These are phyloP conservation scores for Venturia canescens DNA, from an alignment of 1,140 invertebrate species.

Conservation along the genomic window DNA sequence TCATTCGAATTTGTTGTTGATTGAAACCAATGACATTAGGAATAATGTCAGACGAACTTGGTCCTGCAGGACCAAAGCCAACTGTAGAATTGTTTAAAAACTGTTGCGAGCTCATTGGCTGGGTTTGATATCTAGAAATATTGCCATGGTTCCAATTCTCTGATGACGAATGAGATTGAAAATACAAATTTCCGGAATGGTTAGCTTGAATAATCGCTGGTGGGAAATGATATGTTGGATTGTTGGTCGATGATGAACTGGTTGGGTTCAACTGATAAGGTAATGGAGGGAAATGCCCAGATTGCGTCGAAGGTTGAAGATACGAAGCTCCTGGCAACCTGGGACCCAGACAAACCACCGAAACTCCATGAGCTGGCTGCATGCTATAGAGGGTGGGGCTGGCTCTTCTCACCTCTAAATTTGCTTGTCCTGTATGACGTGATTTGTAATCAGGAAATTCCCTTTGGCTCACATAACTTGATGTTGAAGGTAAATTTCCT, in stretches of 20 bases:
- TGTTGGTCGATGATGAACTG: background rate
- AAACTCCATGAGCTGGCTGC: background rate
- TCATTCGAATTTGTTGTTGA: background rate
- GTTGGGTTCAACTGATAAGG: background rate
- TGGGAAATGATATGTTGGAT: background rate
- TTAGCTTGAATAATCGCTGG: background rate
- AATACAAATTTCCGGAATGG: background rate
- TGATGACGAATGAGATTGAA: background rate
- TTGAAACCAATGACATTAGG: background rate
- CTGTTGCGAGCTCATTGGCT: background rate
- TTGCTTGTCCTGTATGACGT: background rate
- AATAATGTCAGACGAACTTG: background rate
- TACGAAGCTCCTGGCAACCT: background rate
- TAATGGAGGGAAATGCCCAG: background rate
- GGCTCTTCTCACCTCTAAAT: background rate
- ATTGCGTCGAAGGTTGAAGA: background rate
- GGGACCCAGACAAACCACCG: background rate
- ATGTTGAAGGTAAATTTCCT: background rate
- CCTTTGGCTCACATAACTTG: background rate
- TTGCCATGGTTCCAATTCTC: conserved; percentile 11
- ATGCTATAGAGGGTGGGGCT: background rate
- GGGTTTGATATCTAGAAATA: background rate
- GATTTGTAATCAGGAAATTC: background rate
- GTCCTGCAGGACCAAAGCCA: background rate
- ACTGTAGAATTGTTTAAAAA: background rate